Evolutionary conservation across 2,888 invertebrate genomes (phyloP), one percentile per base, ranked within the genome.

Genomic region (Tribolium freemani): DNA sequence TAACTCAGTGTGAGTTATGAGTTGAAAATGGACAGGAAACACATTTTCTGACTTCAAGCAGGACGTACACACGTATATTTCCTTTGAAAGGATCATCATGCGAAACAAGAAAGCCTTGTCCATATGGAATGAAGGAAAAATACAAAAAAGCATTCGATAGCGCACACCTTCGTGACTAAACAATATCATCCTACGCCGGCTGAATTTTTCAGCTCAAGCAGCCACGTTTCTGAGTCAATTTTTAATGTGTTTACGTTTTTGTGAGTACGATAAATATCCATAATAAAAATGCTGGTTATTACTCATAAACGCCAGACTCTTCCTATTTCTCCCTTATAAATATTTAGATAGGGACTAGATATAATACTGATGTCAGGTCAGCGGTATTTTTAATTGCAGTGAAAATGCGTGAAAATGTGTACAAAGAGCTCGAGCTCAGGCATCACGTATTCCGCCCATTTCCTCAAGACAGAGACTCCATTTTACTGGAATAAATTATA

Each of bases 221-320:
- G 48, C 48, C 60, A 60, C 60, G 48, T 26, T 38, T 3, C 38
- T 38, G 8, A 38, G 9, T 38, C 38, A 53, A 64, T 54, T 45
- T 53, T 64, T 64, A 54, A 64, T 54, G 53, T 64, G 64, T 64
- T 64, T 64, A 64, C 64, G 64, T 64, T 64, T 64, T 64, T 44
- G 50, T 46, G 45, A 64, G 45, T 45, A 51, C 44, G 64, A 53
- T 54, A 64, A 54, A 64, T 54, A 64, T 54, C 45, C 53, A 64
- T 26, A 44, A 64, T 64, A 64, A 53, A 63, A 64, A 53, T 38
- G 9, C 44, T 16, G 21, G 10, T 64, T 64, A 64, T 54, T 54
- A 54, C 26, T 45, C 64, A 64, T 54, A 64, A 64, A 64, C 6
- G 48, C 16, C 21, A 26, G 31, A 63, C 50, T 63, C n/a, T 50